Conservation (phyloP, 2,113 vertebrate species). For the Grammomys dolichurus region DNA sequence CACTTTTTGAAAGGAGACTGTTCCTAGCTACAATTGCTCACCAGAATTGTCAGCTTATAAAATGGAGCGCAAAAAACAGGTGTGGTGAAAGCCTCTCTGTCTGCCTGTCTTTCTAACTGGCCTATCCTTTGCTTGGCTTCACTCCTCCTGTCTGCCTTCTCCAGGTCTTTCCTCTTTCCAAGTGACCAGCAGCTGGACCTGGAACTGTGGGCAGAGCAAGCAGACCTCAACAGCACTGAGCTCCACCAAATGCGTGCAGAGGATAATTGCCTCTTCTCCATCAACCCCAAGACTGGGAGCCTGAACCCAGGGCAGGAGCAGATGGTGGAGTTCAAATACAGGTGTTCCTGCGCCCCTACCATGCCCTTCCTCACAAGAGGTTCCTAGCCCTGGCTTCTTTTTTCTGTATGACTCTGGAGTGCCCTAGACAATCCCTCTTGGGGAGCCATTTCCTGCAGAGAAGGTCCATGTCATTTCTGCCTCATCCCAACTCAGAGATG, state of each 20-base stretch:
- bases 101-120: not conserved
- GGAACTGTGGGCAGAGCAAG: conserved; percentile 92
- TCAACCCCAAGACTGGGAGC: conserved; percentile 91
- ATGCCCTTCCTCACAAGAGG: not conserved
- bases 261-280: conserved; percentile 91
- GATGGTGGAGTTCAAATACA: conserved; percentile 91
- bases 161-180: conserved; percentile 92
- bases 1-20: not conserved
- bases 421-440: not conserved
- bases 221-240: conserved; percentile 88
- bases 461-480: not conserved
- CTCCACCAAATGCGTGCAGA: conserved; percentile 92
- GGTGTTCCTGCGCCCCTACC: conserved; percentile 82
- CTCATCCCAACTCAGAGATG: not conserved
- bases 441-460: not conserved
- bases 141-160: not conserved
- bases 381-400: not conserved
- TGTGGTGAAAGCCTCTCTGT: not conserved
- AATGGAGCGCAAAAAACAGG: not conserved
- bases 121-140: not conserved
- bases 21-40: not conserved
- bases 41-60: not conserved
- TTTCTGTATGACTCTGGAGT: not conserved
- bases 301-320: conserved; percentile 91
- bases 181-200: conserved; percentile 93